These are phyloP conservation scores for Cosmia pyralina DNA, from an alignment of 2,888 invertebrate genomes.

Conservation along the genomic window DNA sequence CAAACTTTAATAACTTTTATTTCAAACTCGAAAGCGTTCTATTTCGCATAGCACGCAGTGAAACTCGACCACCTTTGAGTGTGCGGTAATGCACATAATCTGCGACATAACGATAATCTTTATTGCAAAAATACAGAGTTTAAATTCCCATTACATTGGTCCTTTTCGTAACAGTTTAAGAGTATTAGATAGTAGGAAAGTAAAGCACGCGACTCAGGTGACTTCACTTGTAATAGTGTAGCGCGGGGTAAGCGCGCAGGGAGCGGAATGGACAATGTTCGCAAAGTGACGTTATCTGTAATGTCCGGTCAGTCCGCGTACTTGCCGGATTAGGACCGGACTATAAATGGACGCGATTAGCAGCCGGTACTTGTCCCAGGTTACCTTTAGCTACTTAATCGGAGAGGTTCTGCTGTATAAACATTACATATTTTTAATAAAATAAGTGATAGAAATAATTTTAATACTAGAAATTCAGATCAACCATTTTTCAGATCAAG, in stretches of 20 bases:
- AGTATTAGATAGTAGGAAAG: constrained; percentile 18
- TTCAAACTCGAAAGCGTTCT: neutral
- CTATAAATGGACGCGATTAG: constrained; percentile 32
- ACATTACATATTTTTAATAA: neutral
- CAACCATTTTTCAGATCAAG: too few relatives aligned
- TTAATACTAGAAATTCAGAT: too few relatives aligned
- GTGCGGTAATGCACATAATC: neutral
- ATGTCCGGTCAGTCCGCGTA: constrained; percentile 27
- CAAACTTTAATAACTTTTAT: neutral
- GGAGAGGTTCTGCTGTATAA: neutral
- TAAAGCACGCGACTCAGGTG: constrained; percentile 25
- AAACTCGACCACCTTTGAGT: neutral
- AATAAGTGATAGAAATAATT: too few relatives aligned
- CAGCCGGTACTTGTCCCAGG: neutral
- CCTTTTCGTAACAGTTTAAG: neutral
- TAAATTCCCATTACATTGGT: neutral
- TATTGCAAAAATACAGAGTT: neutral
- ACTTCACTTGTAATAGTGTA: constrained; percentile 26
- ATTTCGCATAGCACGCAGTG: neutral
- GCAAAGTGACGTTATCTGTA: constrained; percentile 49
- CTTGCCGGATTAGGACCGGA: constrained; percentile 13
- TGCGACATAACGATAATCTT: neutral
- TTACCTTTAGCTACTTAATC: constrained; percentile 17
- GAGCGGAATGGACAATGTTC: constrained; percentile 42
- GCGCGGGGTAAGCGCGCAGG: constrained; percentile 12